Percentiles rank a stretch among this genome's conserved stretches.
phyloP scores from a whole-genome alignment of 2,113 vertebrate species.

The Chrysochloris asiatica region DNA sequence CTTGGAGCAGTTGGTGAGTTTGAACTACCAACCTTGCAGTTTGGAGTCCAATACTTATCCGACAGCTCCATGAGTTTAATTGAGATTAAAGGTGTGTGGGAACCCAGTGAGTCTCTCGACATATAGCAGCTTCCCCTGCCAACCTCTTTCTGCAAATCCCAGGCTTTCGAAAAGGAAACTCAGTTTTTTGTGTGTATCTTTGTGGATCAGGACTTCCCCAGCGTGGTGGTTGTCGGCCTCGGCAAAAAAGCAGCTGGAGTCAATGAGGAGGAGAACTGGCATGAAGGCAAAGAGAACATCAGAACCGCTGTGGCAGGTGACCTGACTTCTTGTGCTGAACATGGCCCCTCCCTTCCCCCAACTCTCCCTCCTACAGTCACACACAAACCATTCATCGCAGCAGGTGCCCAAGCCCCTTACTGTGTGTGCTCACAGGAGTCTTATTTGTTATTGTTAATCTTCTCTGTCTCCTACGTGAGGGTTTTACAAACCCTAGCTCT shows the following conservation, averaged over 20 bases:
- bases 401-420: too few species aligned
- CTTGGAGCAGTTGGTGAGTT: too few species aligned
- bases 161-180: not conserved
- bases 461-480: not conserved
- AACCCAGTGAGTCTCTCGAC: not conserved
- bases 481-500: not conserved
- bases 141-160: not conserved
- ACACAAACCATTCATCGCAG: not conserved
- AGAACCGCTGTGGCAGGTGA: conserved; percentile 92
- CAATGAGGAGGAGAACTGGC: conserved; percentile 92
- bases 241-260: conserved; percentile 89
- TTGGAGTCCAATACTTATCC: too few species aligned
- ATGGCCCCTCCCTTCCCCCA: not conserved
- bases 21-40: too few species aligned
- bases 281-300: conserved; percentile 94
- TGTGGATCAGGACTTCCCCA: conserved; percentile 91
- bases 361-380: not conserved
- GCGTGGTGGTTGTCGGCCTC: conserved; percentile 92
- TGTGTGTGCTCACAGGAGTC: not conserved
- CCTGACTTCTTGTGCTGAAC: not conserved
- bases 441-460: not conserved
- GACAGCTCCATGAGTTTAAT: not conserved
- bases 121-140: not conserved
- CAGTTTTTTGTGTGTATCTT: conserved; percentile 46
- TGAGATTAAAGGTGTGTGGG: not conserved